Evolutionary conservation across 2,888 invertebrate genomes (phyloP), one percentile per base, ranked within the genome.

Genomic region (Drosophila gaucha): DNA sequence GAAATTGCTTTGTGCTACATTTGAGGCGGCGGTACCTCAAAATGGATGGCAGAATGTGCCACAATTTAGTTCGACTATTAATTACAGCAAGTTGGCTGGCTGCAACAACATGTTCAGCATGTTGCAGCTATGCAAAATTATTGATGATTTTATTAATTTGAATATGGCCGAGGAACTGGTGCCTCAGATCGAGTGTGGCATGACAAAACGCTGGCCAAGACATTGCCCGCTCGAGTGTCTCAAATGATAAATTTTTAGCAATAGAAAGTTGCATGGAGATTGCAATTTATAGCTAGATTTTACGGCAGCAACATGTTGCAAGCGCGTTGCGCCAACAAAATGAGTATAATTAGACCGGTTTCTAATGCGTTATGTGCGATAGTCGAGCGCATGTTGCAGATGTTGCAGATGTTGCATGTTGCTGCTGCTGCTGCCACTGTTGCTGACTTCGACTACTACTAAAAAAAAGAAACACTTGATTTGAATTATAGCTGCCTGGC

Each of bases 331-430:
- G 38, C 63, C 78, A 80, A 74, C 78, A 87, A 89, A 89, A 88
- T 83, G 89, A 89, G 88, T 88, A 89, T 88, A 88, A 88, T 88
- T 88, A 89, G 89, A 80, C 88, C 85, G 89, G 88, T 88, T 88
- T 82, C 72, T 82, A 85, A 82, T 80, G 80, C 82, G 87, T 84
- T 80, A 47, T 52, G 39, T 55, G 71, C 57, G 54, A 73, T 78
- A 38, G 56, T 9, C 35, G 2, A 28, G 69, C 43, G 36, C 51
- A 43, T 74, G 74, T 55, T 62, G 74, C 54, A 55, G 57, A 57
- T 80, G 78, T 65, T 73, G 62, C 78, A 74, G n/a, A n/a, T 60
- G 74, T 43, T 67, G 60, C 72, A 63, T 60, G 74, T 31, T 71
- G 56, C 56, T 56, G 67, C 39, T 59, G 60, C n/a, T 71, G 56